Evolutionary conservation across 2,888 invertebrate species (phyloP), one percentile per base, ranked within the genome.

Genomic region (Rhingia rostrata): DNA sequence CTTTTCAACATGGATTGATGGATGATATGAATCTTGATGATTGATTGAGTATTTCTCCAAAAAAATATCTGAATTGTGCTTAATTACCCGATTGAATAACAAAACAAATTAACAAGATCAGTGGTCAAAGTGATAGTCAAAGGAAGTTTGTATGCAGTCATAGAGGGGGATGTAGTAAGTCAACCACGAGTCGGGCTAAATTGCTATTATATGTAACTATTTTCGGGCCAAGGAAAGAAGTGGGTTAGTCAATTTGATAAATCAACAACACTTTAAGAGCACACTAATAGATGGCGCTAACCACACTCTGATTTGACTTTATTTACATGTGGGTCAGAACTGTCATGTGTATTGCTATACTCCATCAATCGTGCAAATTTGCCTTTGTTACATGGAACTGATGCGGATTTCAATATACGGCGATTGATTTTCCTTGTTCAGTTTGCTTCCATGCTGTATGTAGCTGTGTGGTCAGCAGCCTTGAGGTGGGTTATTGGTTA

Each of bases 341-440:
- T 67, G 82, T 67, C 72, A 67, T 73, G 45, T 60, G 37, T 67
- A 61, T 12, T 49, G 41, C 61, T 45, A 7, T 22, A 61, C 37
- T 32, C 37, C 60, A 82, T 82, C 78, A 67, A 67, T 83, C 49
- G 69, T 35, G 37, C 49, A 66, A 60, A 53, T 51, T 63, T 22
- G 22, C 43, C 41, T 63, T 72, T 77, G 77, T 82, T 82, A 64
- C 75, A 70, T 30, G 7, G 10, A 49, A 0, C 32, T 12, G 12
- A 9, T 41, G 22, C n/a, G 47, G 56, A 32, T 54, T 37, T 77
- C 58, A 45, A 30, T 30, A 9, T 22, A 49, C 30, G 49, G 22
- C 22, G 49, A 9, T 49, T 49, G 22, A 4, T 49, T 30, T 49
- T 49, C 10, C 30, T 49, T 9, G 54, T 72, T 78, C 51, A 63